Percentiles rank a stretch among this genome's conserved stretches.
Evolutionary conservation across 1,140 invertebrate species (phyloP).

Genomic region (Babylonia areolata): DNA sequence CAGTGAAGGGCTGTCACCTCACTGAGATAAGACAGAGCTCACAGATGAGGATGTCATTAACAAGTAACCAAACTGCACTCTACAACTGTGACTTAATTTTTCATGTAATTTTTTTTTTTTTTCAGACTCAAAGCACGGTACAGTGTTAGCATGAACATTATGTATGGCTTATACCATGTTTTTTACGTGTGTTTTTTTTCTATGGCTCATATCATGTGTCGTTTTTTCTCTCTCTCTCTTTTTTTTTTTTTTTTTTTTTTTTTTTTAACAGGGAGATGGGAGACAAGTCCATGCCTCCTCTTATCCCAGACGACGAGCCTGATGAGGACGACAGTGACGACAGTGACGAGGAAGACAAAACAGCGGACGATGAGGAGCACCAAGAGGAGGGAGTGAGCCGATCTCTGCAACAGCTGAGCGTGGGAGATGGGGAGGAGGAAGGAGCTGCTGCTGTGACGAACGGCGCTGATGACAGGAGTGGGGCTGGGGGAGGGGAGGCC

Average conservation of each 20-base stretch:
- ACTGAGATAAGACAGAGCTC: too few relatives aligned
- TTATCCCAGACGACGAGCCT: conserved; percentile 34
- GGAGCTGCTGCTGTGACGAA: conserved; percentile 4
- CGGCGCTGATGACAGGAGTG: not conserved
- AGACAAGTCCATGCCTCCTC: conserved; percentile 60
- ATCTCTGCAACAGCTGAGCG: not conserved
- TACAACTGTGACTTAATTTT: too few relatives aligned
- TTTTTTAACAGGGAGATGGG: conserved; percentile 58
- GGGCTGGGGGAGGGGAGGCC: conserved; percentile 69
- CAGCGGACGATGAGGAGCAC: conserved; percentile 16
- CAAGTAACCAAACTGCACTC: too few relatives aligned
- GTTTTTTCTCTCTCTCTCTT: not conserved
- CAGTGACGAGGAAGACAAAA: not conserved
- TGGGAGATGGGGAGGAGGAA: conserved; percentile 10
- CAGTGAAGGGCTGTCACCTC: too few relatives aligned
- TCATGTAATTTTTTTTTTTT: too few relatives aligned
- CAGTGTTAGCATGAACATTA: too few relatives aligned
- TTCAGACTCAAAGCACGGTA: too few relatives aligned
- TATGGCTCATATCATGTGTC: too few relatives aligned
- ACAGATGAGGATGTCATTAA: too few relatives aligned
- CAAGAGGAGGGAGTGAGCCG: not conserved
- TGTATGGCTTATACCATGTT: too few relatives aligned
- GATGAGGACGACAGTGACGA: conserved; percentile 28
- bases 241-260: not conserved
- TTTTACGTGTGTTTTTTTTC: too few relatives aligned